A percentile compares a stretch with the other conserved stretches of the same genome.
Conservation (phyloP, 2,113 vertebrate species). For the Morone chrysops region DNA sequence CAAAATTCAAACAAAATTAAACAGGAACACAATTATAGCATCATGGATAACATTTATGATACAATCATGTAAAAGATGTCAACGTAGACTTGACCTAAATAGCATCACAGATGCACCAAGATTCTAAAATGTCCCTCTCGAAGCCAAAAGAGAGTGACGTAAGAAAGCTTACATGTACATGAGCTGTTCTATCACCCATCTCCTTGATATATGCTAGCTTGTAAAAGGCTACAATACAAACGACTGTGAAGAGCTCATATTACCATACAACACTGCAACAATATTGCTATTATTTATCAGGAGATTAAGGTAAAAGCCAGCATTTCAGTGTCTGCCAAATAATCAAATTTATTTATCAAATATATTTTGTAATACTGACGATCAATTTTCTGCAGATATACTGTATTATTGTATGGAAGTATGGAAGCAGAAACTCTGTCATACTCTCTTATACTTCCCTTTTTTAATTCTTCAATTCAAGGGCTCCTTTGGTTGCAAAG, state of each 20-base stretch:
- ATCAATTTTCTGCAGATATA: background rate
- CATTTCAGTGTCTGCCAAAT: background rate
- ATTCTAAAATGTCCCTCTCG: background rate
- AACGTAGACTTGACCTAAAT: background rate
- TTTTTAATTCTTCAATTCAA: constrained; percentile 11
- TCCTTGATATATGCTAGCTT: background rate
- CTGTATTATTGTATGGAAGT: background rate
- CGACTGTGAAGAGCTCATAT: background rate
- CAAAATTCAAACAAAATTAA: background rate
- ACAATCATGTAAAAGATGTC: background rate
- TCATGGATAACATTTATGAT: background rate
- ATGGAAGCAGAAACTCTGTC: background rate
- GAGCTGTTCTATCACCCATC: background rate
- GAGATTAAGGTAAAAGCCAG: background rate
- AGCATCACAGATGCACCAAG: background rate
- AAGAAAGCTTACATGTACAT: background rate
- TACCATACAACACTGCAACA: background rate
- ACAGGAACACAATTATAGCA: background rate
- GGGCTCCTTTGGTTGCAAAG: background rate
- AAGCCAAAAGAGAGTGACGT: background rate
- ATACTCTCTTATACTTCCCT: background rate
- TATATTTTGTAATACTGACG: background rate
- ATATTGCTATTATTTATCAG: background rate
- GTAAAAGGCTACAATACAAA: background rate
- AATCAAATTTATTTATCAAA: background rate